Evolutionary conservation across 1,140 invertebrate genomes (phyloP).

Genomic region (Zeugodacus cucurbitae): DNA sequence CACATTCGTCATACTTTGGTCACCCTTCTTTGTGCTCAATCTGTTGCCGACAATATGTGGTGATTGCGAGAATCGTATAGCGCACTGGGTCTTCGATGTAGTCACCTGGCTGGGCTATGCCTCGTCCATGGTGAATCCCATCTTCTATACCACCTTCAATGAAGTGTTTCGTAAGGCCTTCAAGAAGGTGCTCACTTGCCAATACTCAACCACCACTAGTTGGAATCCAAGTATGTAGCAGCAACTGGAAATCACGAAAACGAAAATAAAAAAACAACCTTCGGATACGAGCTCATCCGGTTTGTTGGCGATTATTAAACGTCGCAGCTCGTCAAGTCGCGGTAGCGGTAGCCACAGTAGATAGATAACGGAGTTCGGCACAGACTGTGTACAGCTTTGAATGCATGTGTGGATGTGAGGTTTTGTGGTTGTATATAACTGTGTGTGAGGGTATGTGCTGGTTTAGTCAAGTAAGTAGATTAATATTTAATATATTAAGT

Average conservation of each 20-base stretch:
- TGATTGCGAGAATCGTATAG: conserved; percentile 79
- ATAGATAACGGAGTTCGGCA: conserved; percentile 1
- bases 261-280: not conserved
- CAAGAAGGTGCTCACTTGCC: conserved; percentile 86
- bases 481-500: not conserved
- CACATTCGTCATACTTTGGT: conserved; percentile 93
- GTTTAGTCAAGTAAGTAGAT: not conserved
- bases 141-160: conserved; percentile 96
- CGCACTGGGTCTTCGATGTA: conserved; percentile 83
- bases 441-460: not conserved
- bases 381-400: not conserved
- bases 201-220: conserved; percentile 72
- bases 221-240: conserved; percentile 68
- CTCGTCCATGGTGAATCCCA: conserved; percentile 93
- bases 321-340: conserved; percentile 29
- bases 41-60: conserved; percentile 81
- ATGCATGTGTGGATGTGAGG: not conserved
- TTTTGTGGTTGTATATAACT: not conserved
- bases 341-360: conserved; percentile 37
- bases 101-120: conserved; percentile 93
- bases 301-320: not conserved
- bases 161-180: conserved; percentile 92
- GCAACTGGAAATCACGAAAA: conserved; percentile 41
- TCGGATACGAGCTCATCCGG: conserved; percentile 17
- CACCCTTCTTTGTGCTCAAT: conserved; percentile 92